Conservation (phyloP, 92 coral and sea anemone species). For the Nematostella vectensis region DNA sequence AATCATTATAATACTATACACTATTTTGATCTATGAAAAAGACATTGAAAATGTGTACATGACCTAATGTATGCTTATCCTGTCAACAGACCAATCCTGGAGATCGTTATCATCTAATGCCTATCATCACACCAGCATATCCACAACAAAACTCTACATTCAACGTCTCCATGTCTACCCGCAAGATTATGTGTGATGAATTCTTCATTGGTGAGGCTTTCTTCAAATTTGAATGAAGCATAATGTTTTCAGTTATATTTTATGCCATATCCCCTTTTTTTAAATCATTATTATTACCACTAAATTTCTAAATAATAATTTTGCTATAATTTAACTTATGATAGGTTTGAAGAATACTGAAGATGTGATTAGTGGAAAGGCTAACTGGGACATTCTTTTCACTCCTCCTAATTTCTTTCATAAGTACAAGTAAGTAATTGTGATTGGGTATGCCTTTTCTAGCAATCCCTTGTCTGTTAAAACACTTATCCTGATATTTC, state of each 20-base stretch:
- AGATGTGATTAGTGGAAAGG: slow-evolving; percentile 58
- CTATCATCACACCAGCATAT: slow-evolving; percentile 93
- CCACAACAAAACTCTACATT: slow-evolving; percentile 95
- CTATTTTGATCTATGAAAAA: too few relatives aligned
- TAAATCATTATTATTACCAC: neutral
- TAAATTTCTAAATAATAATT: neutral
- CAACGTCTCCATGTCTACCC: slow-evolving; percentile 82
- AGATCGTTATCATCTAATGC: slow-evolving; percentile 91
- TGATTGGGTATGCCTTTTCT: too few relatives aligned
- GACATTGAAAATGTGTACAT: too few relatives aligned
- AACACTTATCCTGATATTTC: too few relatives aligned
- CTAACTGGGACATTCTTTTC: slow-evolving; percentile 81
- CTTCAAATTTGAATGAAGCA: neutral
- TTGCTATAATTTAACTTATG: neutral
- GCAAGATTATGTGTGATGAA: slow-evolving; percentile 73
- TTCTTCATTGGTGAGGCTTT: slow-evolving; percentile 53
- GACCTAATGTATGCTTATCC: neutral
- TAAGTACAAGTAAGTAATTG: slow-evolving; percentile 88
- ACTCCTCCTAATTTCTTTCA: slow-evolving; percentile 77
- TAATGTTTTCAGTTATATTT: too few relatives aligned
- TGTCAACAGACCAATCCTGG: slow-evolving; percentile 52
- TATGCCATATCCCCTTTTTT: too few relatives aligned
- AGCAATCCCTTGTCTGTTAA: too few relatives aligned
- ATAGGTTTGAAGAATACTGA: slow-evolving; percentile 51
- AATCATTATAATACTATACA: too few relatives aligned